phyloP scores from a whole-genome alignment of 2,888 invertebrate species.

The Oligia latruncula region DNA sequence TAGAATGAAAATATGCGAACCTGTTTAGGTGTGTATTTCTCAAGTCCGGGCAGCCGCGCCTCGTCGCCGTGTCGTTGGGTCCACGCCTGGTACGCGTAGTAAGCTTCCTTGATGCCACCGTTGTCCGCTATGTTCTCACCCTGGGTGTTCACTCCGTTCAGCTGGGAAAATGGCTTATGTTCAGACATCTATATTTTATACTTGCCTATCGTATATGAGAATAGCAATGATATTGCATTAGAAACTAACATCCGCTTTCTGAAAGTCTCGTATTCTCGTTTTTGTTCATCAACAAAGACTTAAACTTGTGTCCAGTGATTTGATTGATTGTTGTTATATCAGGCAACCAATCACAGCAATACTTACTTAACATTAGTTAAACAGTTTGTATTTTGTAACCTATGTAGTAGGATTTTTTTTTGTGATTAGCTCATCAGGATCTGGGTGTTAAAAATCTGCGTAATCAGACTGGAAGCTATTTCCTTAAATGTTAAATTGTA shows the following conservation, averaged over 20 bases:
- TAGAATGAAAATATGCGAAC: slow-evolving; percentile 68
- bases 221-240: not conserved
- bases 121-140: slow-evolving; percentile 99
- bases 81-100: slow-evolving; percentile 95
- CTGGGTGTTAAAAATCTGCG: not conserved
- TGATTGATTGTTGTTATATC: not conserved
- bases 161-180: slow-evolving; percentile 72
- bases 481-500: slow-evolving; percentile 46
- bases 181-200: slow-evolving; percentile 3
- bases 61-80: slow-evolving; percentile 92
- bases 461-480: not conserved
- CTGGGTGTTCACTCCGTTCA: slow-evolving; percentile 97
- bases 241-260: not conserved
- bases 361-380: not conserved
- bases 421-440: not conserved
- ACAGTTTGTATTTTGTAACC: not conserved
- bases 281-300: not conserved
- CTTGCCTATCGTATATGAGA: no score
- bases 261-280: not conserved
- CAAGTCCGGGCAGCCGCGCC: slow-evolving; percentile 92
- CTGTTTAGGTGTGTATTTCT: slow-evolving; percentile 92
- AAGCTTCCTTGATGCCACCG: slow-evolving; percentile 97
- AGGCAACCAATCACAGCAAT: not conserved
- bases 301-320: not conserved
- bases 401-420: not conserved